phyloP scores from a whole-genome alignment of 1,140 invertebrate genomes.

The Drosophila fuyamai region DNA sequence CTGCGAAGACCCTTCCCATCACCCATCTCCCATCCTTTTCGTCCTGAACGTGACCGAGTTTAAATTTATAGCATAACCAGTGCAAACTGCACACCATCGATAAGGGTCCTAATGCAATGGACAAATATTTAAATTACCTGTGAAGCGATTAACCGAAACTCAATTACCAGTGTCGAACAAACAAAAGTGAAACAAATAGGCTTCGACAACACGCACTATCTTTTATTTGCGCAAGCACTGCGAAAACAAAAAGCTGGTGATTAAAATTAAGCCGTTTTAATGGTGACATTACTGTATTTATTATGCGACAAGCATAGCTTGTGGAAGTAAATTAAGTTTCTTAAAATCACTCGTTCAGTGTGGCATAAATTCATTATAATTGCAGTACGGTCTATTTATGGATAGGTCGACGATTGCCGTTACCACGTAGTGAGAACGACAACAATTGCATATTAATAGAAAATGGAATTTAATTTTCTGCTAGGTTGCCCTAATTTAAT shows the following conservation, averaged over 20 bases:
- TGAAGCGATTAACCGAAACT: constrained; percentile 21
- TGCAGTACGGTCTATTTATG: constrained; percentile 2
- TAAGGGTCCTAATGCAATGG: constrained; percentile 20
- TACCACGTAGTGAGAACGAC: constrained; percentile 18
- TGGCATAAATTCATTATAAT: no score
- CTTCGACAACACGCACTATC: background rate
- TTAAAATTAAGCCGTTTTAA: background rate
- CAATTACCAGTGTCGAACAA: constrained; percentile 19
- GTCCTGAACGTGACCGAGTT: constrained; percentile 43
- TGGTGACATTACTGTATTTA: background rate
- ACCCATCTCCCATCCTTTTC: background rate
- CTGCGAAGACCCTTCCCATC: background rate
- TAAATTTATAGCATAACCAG: constrained; percentile 33
- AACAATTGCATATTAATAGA: constrained; percentile 55
- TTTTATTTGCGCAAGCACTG: constrained; percentile 2
- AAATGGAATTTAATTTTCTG: constrained; percentile 57
- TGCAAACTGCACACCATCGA: constrained; percentile 3
- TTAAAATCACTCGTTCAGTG: background rate
- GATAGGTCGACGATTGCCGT: constrained; percentile 21
- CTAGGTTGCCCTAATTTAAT: constrained; percentile 52
- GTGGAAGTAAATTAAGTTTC: no score
- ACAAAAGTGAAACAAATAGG: constrained; percentile 17
- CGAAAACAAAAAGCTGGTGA: background rate
- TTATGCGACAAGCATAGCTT: no score
- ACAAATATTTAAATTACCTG: constrained; percentile 37